These are phyloP conservation scores for Candidula unifasciata DNA, from an alignment of 2,888 invertebrate genomes.

Conservation along the genomic window DNA sequence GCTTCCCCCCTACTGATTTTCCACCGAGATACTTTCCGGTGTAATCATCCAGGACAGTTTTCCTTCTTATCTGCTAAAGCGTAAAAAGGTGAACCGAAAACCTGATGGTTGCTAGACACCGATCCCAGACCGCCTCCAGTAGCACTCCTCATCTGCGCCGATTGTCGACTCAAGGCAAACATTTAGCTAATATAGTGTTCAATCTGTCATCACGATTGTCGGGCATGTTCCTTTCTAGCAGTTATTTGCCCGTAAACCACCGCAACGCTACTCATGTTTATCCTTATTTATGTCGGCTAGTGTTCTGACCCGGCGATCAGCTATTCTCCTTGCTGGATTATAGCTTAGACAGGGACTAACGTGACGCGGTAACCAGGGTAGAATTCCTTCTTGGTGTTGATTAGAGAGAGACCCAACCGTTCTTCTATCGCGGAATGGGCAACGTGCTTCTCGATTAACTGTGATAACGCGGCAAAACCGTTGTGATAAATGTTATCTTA, in stretches of 20 bases:
- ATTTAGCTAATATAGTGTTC: constrained; percentile 44
- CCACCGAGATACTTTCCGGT: background rate
- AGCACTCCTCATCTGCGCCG: constrained; percentile 32
- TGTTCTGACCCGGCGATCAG: background rate
- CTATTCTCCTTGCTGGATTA: background rate
- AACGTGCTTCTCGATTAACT: constrained; percentile 16
- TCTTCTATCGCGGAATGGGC: constrained; percentile 22
- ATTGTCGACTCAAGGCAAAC: constrained; percentile 37
- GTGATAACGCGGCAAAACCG: constrained; percentile 20
- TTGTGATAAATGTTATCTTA: constrained; percentile 42
- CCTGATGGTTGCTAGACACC: constrained; percentile 31
- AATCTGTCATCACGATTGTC: constrained; percentile 35
- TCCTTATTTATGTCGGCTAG: constrained; percentile 35
- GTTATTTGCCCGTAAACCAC: constrained; percentile 40
- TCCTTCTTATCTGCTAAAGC: constrained; percentile 2
- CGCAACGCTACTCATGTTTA: constrained; percentile 1
- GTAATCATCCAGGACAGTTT: background rate
- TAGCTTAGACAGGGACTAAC: constrained; percentile 3
- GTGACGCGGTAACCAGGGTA: constrained; percentile 18
- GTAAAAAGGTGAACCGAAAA: constrained; percentile 16
- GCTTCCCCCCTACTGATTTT: background rate
- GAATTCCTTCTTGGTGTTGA: constrained; percentile 28
- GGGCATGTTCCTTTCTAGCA: constrained; percentile 1
- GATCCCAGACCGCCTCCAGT: constrained; percentile 15
- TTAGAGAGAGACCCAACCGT: constrained; percentile 13